Base-by-base conservation (phyloP, 2,888 invertebrate genomes). In the Diplolepis rosae region DNA sequence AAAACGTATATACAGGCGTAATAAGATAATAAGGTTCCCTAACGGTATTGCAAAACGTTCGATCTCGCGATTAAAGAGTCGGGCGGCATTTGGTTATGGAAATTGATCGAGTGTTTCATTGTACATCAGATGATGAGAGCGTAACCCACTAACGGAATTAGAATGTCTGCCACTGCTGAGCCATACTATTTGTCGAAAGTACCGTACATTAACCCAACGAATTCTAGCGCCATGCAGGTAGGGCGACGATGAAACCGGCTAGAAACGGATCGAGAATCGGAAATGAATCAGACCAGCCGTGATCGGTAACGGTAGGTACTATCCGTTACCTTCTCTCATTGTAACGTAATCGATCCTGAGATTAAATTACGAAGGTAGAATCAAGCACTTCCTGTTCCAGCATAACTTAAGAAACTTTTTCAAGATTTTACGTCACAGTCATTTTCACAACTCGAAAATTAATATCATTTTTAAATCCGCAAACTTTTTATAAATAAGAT, bases 241-340 rank as follows among this genome's bases (percentile, higher is more conserved):
- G 15, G 42, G 15, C 7, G 2, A 45, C 6, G 35, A 56, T 56
- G 5, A 18, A 56, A 32, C 18, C 22, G 18, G 56, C 22, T 35
- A 56, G 56, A 56, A 39, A 35, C 6, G 56, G 30, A 66, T 69
- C 56, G 75, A 72, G 76, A 78, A 83, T 83, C 80, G 82, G 81
- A 81, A 82, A 79, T 82, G 80, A 82, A 82, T 82, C 81, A 74
- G 80, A 82, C 80, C 77, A 82, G 77, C 75, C 80, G 80, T 79
- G 81, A 83, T 82, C 81, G 73, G 74, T 85, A 84, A 85, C 85
- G 85, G 85, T 83, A 84, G 82, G 77, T 78, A 73, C 77, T 82
- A 77, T 80, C 84, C 84, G 84, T 84, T 85, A 84, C 79, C 71
- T 74, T 72, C 71, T 66, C 39, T 71, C 66, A 70, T 70, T 69